Base-by-base conservation (phyloP, 2,797 vertebrate genomes). In the Hozukius guyotensis region DNA sequence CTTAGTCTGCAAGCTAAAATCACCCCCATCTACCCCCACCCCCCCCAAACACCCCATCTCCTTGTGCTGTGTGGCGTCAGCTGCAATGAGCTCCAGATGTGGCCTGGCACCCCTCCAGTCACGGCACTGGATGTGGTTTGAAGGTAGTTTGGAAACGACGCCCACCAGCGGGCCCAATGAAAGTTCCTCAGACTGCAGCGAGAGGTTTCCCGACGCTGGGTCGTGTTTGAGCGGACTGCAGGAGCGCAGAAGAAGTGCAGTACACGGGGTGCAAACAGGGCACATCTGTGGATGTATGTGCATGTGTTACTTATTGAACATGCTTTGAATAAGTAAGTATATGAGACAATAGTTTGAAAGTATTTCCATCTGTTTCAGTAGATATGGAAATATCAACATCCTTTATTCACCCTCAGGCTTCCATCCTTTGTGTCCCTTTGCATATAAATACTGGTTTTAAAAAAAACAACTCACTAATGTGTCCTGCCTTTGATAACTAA, bases 51-150 rank as follows among this genome's bases (percentile, higher is more conserved):
- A 87, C 87, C 91, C 93, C 89, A 85, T 88, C 92, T 88, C 90
- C 85, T 88, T 86, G 84, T 93, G 90, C 83, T 86, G 92, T 94
- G 93, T 95, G 95, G 95, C 94, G 93, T 96, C 95, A 96, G 94
- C 94, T 94, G 91, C 94, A 96, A 95, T 95, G 92, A 95, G 93
- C 93, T 96, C 96, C 96, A 96, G 96, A 96, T 96, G 95, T 94
- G 92, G 88, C 91, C 92, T 94, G 94, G 94, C 93, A 89, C 87
- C 87, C 80, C 88, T 94, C 94, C 93, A 95, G 92, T 91, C 89
- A 86, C 91, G 68, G 90, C 90, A 78, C 88, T 95, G 94, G 93
- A 96, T 95, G 95, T 95, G 95, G 95, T 95, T 95, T 92, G 90
- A 94, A 93, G 93, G 90, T 92, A 88, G 90, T 94, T 91, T 95